phyloP scores from a whole-genome alignment of 2,113 vertebrate genomes.

The Coptodon rendalli region DNA sequence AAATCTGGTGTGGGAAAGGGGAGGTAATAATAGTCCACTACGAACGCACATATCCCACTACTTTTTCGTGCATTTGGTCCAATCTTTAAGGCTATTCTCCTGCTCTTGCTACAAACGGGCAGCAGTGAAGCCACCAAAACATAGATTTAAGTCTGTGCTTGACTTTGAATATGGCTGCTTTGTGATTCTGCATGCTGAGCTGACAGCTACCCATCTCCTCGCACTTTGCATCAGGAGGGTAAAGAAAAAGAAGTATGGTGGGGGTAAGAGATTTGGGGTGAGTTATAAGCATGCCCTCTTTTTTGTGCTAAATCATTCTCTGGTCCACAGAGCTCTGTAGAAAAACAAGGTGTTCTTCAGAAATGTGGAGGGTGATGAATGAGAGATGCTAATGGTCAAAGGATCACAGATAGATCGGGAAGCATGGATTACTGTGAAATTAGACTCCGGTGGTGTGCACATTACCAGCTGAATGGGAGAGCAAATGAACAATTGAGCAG shows the following conservation, averaged over 20 bases:
- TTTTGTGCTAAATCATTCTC: slow-evolving; percentile 48
- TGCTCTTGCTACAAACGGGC: slow-evolving; percentile 51
- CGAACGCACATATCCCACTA: slow-evolving; percentile 46
- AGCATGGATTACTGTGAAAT: slow-evolving; percentile 52
- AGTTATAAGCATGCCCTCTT: background rate
- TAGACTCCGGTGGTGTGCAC: slow-evolving; percentile 30
- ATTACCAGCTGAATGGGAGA: slow-evolving; percentile 48
- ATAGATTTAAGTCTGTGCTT: slow-evolving; percentile 46
- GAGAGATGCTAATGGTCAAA: slow-evolving; percentile 44
- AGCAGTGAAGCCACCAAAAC: slow-evolving; percentile 27
- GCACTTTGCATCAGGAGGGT: background rate
- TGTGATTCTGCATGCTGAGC: slow-evolving; percentile 39
- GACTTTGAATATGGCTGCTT: slow-evolving; percentile 59
- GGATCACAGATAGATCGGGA: slow-evolving; percentile 38
- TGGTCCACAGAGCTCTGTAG: slow-evolving; percentile 40
- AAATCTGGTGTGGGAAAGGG: slow-evolving; percentile 50
- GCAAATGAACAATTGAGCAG: slow-evolving; percentile 55
- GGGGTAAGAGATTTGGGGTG: background rate
- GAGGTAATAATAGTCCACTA: slow-evolving; percentile 45
- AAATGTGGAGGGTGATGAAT: slow-evolving; percentile 9
- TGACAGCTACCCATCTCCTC: slow-evolving; percentile 45
- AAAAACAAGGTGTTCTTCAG: slow-evolving; percentile 14
- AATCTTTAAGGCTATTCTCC: slow-evolving; percentile 56
- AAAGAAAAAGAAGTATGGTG: background rate
- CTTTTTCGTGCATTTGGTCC: slow-evolving; percentile 36